Conservation (phyloP, 2,113 vertebrate genomes). For the Xenus cinereus region DNA sequence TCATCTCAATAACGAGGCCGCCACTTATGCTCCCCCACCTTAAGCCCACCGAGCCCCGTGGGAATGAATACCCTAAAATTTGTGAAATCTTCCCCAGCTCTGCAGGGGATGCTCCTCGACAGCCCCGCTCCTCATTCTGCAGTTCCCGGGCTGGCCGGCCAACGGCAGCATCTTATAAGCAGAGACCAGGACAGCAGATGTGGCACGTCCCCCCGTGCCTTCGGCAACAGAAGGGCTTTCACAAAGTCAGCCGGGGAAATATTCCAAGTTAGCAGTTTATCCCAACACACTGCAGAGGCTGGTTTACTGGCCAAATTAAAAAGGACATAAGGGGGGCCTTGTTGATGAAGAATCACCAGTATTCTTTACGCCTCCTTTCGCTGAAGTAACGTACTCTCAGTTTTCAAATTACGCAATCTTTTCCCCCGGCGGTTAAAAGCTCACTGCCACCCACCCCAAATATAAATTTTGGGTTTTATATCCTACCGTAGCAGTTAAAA, state of each 20-base stretch:
- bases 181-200: background rate
- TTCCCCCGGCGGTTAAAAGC: background rate
- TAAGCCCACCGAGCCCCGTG: accelerated
- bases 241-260: background rate
- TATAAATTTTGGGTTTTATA: background rate
- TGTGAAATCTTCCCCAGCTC: background rate
- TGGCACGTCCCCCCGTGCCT: background rate
- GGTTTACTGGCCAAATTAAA: background rate
- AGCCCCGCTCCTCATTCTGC: background rate
- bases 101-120: background rate
- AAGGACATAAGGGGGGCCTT: background rate
- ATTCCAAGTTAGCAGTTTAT: background rate
- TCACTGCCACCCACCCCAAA: background rate
- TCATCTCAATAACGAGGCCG: accelerated
- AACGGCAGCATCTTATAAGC: background rate
- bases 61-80: background rate
- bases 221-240: constrained; percentile 10
- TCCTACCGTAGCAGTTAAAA: background rate
- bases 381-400: background rate
- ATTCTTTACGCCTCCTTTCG: background rate
- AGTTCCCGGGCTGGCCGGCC: background rate
- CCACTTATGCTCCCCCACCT: background rate
- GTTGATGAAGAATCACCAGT: background rate
- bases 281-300: background rate
- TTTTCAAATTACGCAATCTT: background rate